These are phyloP conservation scores for Lasioglossum figueresi DNA, from an alignment of 2,888 invertebrate genomes.

Conservation along the genomic window DNA sequence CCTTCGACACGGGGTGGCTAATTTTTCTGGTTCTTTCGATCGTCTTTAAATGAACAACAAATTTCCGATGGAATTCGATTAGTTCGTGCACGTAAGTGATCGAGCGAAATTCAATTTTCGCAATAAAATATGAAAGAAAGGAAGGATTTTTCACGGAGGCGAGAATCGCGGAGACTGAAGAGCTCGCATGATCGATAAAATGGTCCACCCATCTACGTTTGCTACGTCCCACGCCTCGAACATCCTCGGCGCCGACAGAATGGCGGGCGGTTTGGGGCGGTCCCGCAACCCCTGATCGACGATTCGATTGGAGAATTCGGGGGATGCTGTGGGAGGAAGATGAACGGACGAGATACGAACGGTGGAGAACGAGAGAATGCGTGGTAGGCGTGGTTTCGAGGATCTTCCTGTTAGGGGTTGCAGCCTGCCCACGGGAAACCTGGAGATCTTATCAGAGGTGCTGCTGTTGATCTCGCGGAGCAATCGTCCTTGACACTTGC, in stretches of 20 bases:
- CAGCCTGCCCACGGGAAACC: constrained; percentile 38
- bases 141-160: not conserved
- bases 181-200: constrained; percentile 63
- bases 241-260: constrained; percentile 37
- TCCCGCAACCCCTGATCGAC: constrained; percentile 21
- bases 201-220: constrained; percentile 49
- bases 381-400: constrained; percentile 51
- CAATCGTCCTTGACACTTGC: constrained; percentile 16
- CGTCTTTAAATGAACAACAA: too few relatives aligned
- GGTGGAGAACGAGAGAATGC: constrained; percentile 29
- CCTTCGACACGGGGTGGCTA: too few relatives aligned
- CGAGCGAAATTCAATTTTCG: not conserved
- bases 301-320: constrained; percentile 66
- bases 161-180: not conserved
- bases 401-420: constrained; percentile 34
- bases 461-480: constrained; percentile 43
- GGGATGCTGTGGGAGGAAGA: constrained; percentile 54
- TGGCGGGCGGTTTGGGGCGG: constrained; percentile 66
- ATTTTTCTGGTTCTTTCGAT: too few relatives aligned
- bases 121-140: not conserved
- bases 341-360: constrained; percentile 14
- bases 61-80: too few relatives aligned
- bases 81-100: too few relatives aligned
- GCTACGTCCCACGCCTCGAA: constrained; percentile 15
- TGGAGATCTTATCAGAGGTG: constrained; percentile 61